Conservation (phyloP, 2,113 vertebrate genomes). For the Phrynosoma blainvillii region DNA sequence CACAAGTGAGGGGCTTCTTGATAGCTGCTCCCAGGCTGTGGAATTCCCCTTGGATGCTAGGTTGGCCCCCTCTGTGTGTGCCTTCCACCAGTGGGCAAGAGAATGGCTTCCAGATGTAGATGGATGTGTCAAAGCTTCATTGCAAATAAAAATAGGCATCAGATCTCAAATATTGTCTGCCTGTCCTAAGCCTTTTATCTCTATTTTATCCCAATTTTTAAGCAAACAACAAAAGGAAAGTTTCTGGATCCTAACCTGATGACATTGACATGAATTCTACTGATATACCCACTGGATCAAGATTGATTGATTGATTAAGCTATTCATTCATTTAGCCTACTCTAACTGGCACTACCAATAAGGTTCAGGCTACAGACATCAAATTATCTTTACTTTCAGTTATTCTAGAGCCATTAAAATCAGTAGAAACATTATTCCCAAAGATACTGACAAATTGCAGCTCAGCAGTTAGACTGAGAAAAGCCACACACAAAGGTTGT, state of each 20-base stretch:
- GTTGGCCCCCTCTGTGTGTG: no score
- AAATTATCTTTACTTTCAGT: not conserved
- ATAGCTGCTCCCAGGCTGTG: no score
- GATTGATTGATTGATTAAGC: no score
- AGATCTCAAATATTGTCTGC: not conserved
- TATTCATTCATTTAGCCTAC: no score
- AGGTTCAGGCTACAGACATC: not conserved
- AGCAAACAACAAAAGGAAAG: no score
- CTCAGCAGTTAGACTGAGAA: not conserved
- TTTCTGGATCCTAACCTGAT: not conserved
- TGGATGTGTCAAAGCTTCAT: not conserved
- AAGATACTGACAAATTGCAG: constrained; percentile 16
- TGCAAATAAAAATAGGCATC: not conserved
- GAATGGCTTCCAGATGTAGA: not conserved
- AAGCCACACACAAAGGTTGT: not conserved
- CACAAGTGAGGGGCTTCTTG: no score
- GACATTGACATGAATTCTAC: no score
- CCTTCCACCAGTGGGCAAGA: not conserved
- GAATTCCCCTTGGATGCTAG: not conserved
- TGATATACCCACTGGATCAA: no score
- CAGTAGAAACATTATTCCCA: not conserved
- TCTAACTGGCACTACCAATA: not conserved
- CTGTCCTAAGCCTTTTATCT: not conserved
- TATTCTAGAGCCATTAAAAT: not conserved
- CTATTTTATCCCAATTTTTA: not conserved